Conservation (phyloP, 2,113 vertebrate species). For the cattle (Bos taurus) region ARS-UCD2.0 NC_037350.1:42852001-42852500, state of each 20-base stretch:
- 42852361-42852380: neutral
- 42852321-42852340: neutral
- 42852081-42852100: neutral
- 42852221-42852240: neutral
- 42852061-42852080: neutral
- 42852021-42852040: rapidly evolving
- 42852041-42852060: neutral
- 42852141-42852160: neutral
- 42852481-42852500: neutral
- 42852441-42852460: neutral
- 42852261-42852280: neutral
- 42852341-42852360: neutral
- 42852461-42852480: neutral
- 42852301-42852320: neutral
- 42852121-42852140: neutral
- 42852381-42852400: neutral
- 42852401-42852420: neutral
- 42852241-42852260: neutral
- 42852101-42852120: neutral
- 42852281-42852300: neutral
- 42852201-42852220: neutral
- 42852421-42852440: neutral
- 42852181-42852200: neutral
- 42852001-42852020: neutral
- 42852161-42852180: neutral